Evolutionary conservation across 2,113 vertebrate genomes (phyloP), one percentile per base, ranked within the genome.

Genomic region (Oophaga pumilio): DNA sequence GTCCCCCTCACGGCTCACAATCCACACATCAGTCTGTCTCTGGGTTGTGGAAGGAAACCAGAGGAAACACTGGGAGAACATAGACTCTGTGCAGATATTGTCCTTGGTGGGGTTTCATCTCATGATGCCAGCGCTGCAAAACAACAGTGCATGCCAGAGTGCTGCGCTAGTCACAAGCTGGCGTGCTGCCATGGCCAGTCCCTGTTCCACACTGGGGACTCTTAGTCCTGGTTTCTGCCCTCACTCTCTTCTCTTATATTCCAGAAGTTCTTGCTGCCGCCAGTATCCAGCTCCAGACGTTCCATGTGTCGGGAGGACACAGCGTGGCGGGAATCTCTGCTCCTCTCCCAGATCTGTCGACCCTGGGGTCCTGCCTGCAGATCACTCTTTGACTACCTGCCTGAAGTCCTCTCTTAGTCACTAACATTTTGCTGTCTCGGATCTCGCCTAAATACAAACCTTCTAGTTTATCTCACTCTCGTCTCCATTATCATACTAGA

Each of bases 301-400:
- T 87, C 56, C 86, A 87, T 12, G 33, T n/a, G 2, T 12, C 68
- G 1, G 43, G n/a, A 20, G 86, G 68, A 20, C 71, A 87, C 78
- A 87, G 33, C 8, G 69, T 87, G 33, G 78, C 86, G 2, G 68
- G 33, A 18, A 49, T 87, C 52, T 82, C 86, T 4, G 53, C 53
- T 4, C 68, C 86, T 0, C 20, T 87, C 53, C 52, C 62, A 8
- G 79, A 87, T 14, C 20, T 81, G 53, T 82, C 78, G 5, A 4
- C 28, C 33, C 68, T 87, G 68, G 78, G 56, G 59, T 69, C 86
- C 20, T 87, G 86, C 57, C 24, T 59, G 17, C 86, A 87, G 79
- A 4, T 87, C 22, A 26, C 78, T 22, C 57, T 86, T 17, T 78
- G 17, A 76, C 82, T 71, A 0, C 18, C 53, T 50, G 4, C 17